phyloP scores from a whole-genome alignment of 2,797 vertebrate genomes.

The Siniperca obscura region DNA sequence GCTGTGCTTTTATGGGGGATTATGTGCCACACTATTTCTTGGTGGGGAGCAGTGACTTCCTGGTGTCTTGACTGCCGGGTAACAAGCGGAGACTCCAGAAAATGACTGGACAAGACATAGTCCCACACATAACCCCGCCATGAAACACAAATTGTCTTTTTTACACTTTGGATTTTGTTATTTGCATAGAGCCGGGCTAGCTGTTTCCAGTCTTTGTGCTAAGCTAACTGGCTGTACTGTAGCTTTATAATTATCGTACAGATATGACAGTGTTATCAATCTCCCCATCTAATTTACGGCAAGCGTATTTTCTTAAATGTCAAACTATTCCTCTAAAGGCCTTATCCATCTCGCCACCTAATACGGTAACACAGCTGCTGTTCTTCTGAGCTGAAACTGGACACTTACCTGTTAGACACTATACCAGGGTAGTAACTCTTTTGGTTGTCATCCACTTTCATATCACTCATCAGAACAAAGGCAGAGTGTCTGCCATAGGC shows the following conservation, averaged over 20 bases:
- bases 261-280: background rate
- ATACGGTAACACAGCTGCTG: conserved; percentile 34
- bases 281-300: background rate
- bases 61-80: background rate
- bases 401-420: conserved; percentile 92
- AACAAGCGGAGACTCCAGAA: background rate
- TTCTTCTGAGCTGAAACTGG: conserved; percentile 26
- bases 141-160: too few species aligned
- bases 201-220: background rate
- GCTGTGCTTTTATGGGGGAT: too few species aligned
- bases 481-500: conserved; percentile 88
- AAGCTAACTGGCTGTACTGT: background rate
- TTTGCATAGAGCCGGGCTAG: background rate
- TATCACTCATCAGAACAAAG: conserved; percentile 89
- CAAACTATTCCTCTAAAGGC: background rate
- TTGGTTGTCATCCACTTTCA: conserved; percentile 93
- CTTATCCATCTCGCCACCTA: background rate
- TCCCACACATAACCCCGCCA: too few species aligned
- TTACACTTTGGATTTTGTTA: background rate
- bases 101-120: too few species aligned
- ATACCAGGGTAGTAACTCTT: conserved; percentile 92
- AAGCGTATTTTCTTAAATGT: background rate
- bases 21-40: background rate
- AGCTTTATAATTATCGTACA: background rate
- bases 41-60: background rate